Percentiles rank a stretch among this genome's conserved stretches.
Conservation (phyloP, 92 coral and sea anemone genomes). For the Galaxea fascicularis region DNA sequence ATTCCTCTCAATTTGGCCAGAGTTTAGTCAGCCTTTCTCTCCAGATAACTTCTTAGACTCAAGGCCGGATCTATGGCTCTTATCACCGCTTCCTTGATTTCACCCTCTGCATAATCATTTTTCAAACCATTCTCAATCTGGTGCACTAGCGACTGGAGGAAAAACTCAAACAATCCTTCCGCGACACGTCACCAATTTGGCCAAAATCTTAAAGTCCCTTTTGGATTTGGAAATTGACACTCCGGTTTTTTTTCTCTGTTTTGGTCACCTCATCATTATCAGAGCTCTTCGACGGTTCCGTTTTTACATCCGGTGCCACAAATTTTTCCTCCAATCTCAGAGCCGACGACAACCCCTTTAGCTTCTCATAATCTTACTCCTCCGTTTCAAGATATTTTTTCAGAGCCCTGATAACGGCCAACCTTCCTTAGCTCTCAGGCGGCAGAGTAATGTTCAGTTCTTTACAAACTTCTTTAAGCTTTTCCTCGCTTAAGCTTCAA, state of each 20-base stretch:
- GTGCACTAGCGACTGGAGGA: constrained; percentile 62
- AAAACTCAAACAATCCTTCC: constrained; percentile 66
- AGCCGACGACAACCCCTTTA: too few relatives aligned
- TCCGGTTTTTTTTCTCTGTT: neutral
- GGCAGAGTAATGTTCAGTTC: constrained; percentile 14
- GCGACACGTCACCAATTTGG: constrained; percentile 56
- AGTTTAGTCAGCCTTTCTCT: constrained; percentile 17
- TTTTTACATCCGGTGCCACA: neutral
- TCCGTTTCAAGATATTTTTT: constrained; percentile 33
- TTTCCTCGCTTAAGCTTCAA: constrained; percentile 16
- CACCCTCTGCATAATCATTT: constrained; percentile 48
- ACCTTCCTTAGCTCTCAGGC: too few relatives aligned
- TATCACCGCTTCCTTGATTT: constrained; percentile 52
- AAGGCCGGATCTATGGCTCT: constrained; percentile 42
- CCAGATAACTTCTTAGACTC: constrained; percentile 41
- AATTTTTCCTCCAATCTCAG: neutral
- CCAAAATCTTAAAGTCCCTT: too few relatives aligned
- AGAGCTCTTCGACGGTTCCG: neutral
- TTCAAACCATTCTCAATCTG: constrained; percentile 64
- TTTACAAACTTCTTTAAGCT: constrained; percentile 16
- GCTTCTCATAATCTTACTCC: neutral
- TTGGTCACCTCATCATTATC: too few relatives aligned
- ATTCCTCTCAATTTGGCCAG: constrained; percentile 30
- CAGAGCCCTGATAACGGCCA: constrained; percentile 20
- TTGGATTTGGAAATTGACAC: constrained; percentile 18